A percentile compares a stretch with the other conserved stretches of the same genome.
These are phyloP conservation scores for Metellina segmentata DNA, from an alignment of 2,888 invertebrate genomes.

Conservation along the genomic window DNA sequence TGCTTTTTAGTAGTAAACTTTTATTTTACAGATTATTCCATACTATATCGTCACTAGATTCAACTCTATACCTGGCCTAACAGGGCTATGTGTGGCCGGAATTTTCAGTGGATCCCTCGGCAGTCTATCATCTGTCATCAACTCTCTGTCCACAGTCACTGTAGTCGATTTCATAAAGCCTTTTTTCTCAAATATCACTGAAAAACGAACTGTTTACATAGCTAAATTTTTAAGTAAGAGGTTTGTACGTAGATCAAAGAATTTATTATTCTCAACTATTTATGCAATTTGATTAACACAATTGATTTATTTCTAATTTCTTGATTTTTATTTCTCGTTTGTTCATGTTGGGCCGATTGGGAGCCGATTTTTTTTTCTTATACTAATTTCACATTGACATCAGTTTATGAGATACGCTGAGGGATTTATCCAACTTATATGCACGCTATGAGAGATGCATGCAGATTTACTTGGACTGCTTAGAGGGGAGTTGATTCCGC, in stretches of 20 bases:
- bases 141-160: constrained; percentile 93
- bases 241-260: not conserved
- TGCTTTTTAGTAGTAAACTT: not conserved
- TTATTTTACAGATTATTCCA: constrained; percentile 79
- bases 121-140: constrained; percentile 94
- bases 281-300: too few species aligned
- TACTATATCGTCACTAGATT: constrained; percentile 81
- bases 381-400: too few species aligned
- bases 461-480: too few species aligned
- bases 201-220: not conserved
- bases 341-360: too few species aligned
- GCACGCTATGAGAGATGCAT: too few species aligned
- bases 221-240: constrained; percentile 22
- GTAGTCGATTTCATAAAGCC: constrained; percentile 90
- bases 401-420: too few species aligned
- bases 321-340: too few species aligned
- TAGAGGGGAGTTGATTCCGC: too few species aligned
- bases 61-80: constrained; percentile 86
- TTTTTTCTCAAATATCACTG: constrained; percentile 18
- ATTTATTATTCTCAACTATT: too few species aligned
- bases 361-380: too few species aligned
- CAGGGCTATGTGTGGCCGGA: constrained; percentile 94
- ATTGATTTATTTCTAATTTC: too few species aligned
- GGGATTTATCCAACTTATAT: too few species aligned
- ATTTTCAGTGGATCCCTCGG: constrained; percentile 95